Percentiles rank a stretch among this genome's conserved stretches.
These are phyloP conservation scores for Sepioteuthis lessoniana DNA, from an alignment of 2,888 invertebrate genomes.

Conservation along the genomic window DNA sequence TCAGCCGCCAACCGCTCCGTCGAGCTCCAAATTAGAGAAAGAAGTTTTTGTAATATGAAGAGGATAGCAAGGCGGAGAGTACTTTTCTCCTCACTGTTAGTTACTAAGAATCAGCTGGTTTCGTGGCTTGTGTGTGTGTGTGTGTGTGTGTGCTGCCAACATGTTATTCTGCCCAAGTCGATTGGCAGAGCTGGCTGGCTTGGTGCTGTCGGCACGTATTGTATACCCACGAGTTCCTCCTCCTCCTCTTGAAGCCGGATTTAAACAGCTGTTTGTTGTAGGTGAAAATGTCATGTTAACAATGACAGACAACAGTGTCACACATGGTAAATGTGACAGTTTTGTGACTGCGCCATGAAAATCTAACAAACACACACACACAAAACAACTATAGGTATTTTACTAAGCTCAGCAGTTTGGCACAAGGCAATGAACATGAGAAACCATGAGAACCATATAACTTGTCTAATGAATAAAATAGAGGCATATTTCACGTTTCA, in stretches of 20 bases:
- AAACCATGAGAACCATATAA: too few species aligned
- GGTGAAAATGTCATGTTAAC: neutral
- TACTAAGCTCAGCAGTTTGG: too few species aligned
- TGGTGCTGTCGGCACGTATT: neutral
- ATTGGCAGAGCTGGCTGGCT: neutral
- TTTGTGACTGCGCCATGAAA: too few species aligned
- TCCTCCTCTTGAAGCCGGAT: neutral
- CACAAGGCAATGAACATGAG: too few species aligned
- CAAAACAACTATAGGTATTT: too few species aligned
- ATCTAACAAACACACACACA: too few species aligned
- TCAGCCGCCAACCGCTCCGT: neutral
- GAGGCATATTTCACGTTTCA: too few species aligned
- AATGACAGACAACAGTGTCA: constrained; percentile 33
- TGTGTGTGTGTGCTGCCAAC: neutral
- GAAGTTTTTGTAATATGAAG: neutral
- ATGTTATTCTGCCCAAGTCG: neutral
- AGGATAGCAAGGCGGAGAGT: neutral
- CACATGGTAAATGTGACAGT: neutral
- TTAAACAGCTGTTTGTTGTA: constrained; percentile 4
- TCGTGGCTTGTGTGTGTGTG: neutral
- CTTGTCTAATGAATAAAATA: too few species aligned
- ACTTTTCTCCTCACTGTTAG: neutral
- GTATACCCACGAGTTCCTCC: neutral
- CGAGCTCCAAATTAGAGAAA: neutral
- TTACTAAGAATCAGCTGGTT: neutral